Base-by-base conservation (phyloP, 2,113 vertebrate genomes). In the Corythornis cristatus region DNA sequence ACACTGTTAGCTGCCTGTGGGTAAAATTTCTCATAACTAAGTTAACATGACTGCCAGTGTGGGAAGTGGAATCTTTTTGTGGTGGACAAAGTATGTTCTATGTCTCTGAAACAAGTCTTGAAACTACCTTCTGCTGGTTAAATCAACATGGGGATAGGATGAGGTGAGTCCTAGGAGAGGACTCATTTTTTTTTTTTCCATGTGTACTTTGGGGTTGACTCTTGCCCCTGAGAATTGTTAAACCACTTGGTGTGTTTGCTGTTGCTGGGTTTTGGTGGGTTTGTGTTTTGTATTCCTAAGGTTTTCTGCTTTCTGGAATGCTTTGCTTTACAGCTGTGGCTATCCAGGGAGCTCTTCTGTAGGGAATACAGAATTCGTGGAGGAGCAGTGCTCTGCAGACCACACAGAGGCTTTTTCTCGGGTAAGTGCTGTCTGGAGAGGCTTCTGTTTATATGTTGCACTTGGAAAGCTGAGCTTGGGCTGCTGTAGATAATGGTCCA, bases 141-240 rank as follows among this genome's bases (percentile, higher is more conserved):
- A 28, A 33, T 42, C 14, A 28, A 8, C 6, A 2, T 0, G 35
- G n/a, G 3, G 19, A 26, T 2, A 18, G 8, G 31, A 50, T 62
- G 13, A 37, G 37, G 37, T 37, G 37, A 37, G 13, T 73, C 21
- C 17, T 56, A 25, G 26, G 42, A 64, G 21, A 48, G 6, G 8
- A 40, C 16, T 60, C 0, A 7, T 42, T 40, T 74, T 35, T 71
- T 23, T 33, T 33, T 22, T 35, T 71, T 23, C 12, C 58, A 13
- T 20, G 9, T 1, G 0, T 20, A 3, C 53, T 77, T 77, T 29
- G 18, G 5, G 2, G 15, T 35, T 35, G 9, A 35, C 33, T 58
- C 11, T 66, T 65, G 43, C 2, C 46, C 35, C 5, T 21, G 11
- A 17, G 0, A 67, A 26, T 17, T 25, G 35, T 28, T n/a, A 8